These are phyloP conservation scores for Orientallactaga bullata DNA, from an alignment of 2,113 vertebrate genomes.

Conservation along the genomic window DNA sequence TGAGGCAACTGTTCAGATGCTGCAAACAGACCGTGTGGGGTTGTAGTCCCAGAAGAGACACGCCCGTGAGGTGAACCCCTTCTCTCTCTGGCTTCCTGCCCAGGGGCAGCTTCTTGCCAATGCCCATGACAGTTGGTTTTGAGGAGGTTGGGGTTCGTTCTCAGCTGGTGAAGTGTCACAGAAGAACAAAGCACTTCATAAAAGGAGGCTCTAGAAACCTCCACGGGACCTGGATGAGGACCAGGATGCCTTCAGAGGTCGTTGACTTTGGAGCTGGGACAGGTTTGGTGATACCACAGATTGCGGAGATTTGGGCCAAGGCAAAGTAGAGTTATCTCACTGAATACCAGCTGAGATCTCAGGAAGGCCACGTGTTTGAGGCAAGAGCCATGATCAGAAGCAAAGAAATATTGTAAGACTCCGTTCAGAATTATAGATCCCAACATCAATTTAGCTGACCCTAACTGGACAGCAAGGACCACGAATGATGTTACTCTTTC, in stretches of 20 bases:
- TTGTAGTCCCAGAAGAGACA: slow-evolving; percentile 6
- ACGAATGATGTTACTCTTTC: not conserved
- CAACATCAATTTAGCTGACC: not conserved
- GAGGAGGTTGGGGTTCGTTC: not conserved
- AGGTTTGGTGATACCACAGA: not conserved
- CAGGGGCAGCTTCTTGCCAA: not conserved
- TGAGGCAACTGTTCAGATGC: not conserved
- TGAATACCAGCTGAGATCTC: not conserved
- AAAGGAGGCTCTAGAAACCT: not conserved
- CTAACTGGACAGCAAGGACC: not conserved
- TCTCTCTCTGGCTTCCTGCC: slow-evolving; percentile 7
- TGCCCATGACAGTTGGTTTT: too few relatives aligned
- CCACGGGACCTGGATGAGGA: not conserved
- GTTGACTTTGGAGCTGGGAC: not conserved
- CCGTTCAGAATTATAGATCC: not conserved
- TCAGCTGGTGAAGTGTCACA: not conserved
- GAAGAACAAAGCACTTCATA: not conserved
- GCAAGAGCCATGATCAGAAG: not conserved
- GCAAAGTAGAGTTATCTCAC: not conserved
- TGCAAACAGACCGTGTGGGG: not conserved
- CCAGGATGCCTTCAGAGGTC: not conserved
- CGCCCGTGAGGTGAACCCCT: not conserved
- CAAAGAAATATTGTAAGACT: not conserved
- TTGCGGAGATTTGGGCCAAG: not conserved
- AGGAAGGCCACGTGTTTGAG: not conserved